phyloP scores from a whole-genome alignment of 2,113 vertebrate species.

The Notarius lentiginosus region DNA sequence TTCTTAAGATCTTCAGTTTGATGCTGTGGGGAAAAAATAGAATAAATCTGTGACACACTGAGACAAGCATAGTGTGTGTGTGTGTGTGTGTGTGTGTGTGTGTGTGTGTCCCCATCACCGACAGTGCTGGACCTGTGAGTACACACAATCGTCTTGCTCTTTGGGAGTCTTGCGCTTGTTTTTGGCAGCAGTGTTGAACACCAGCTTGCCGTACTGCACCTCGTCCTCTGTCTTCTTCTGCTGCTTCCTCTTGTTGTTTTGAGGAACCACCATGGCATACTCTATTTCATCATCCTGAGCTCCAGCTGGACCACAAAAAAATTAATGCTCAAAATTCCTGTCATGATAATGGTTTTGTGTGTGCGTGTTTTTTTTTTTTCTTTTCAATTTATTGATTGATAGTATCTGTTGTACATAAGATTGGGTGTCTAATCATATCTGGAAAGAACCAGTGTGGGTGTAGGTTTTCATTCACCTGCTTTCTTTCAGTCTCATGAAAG shows the following conservation, averaged over 20 bases:
- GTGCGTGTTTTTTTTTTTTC: background rate
- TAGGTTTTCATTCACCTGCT: background rate
- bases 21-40: no score
- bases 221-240: background rate
- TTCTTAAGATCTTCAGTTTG: no score
- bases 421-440: background rate
- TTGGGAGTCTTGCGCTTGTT: no score
- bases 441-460: background rate
- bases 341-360: background rate
- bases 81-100: no score
- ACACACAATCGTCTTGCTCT: constrained; percentile 18
- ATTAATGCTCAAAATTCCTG: background rate
- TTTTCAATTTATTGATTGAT: background rate
- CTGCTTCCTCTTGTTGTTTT: background rate
- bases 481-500: no score
- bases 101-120: background rate
- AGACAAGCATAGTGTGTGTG: no score
- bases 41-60: no score
- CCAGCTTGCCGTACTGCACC: constrained; percentile 37
- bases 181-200: background rate
- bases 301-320: constrained; percentile 1
- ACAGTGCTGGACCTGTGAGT: background rate
- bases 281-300: background rate
- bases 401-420: background rate
- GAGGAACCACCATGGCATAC: background rate